Conservation (phyloP, 2,113 vertebrate species). For the Malurus melanocephalus region DNA sequence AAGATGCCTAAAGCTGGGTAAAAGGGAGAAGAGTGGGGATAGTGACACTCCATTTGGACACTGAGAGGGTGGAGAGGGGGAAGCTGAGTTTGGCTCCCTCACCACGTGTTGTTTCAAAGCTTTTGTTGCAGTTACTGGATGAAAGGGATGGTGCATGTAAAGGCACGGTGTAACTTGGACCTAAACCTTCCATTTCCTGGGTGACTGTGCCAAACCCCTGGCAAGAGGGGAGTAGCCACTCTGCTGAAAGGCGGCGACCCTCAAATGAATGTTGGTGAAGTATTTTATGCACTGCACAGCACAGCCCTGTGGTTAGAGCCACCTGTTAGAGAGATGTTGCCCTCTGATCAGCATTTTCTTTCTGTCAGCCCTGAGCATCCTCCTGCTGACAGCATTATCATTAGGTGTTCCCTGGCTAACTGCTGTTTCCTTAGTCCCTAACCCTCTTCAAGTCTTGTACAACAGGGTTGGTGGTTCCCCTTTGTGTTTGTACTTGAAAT, state of each 20-base stretch:
- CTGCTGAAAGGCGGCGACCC: not conserved
- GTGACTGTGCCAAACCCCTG: not conserved
- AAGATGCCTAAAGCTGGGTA: not conserved
- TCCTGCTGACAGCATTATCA: not conserved
- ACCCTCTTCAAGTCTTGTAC: not conserved
- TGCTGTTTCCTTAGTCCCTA: not conserved
- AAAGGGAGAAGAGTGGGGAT: not conserved
- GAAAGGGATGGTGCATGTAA: not conserved
- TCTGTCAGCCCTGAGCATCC: not conserved
- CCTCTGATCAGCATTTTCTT: not conserved
- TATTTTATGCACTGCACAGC: fast-evolving
- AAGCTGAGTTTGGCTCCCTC: not conserved
- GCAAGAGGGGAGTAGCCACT: not conserved
- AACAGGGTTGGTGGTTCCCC: not conserved
- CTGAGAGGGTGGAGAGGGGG: not conserved
- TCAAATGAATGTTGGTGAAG: not conserved
- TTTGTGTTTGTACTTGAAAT: not conserved
- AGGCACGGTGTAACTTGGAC: not conserved
- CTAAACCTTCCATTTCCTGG: not conserved
- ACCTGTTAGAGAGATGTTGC: not conserved
- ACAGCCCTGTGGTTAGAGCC: not conserved
- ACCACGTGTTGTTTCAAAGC: not conserved
- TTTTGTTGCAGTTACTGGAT: not conserved
- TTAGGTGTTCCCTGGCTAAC: not conserved
- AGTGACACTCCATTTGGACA: not conserved